phyloP scores from a whole-genome alignment of 92 coral and sea anemone species.

The Virgularia gustaviana region DNA sequence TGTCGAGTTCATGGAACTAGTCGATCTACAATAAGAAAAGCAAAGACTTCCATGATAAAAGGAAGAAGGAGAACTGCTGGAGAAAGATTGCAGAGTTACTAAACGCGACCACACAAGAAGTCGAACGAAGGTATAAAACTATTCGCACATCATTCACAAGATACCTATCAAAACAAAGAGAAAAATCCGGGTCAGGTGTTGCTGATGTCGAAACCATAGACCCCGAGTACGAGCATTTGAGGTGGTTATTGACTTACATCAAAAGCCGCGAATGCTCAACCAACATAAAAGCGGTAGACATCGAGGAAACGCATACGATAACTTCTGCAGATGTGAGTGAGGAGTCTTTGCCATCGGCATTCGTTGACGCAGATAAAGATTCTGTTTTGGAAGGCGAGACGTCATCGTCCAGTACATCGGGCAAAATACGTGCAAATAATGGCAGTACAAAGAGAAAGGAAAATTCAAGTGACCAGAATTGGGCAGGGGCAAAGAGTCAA shows the following conservation, averaged over 20 bases:
- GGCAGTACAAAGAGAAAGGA: too few species aligned
- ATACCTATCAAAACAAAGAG: constrained; percentile 34
- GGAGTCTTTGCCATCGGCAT: neutral
- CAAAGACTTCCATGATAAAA: constrained; percentile 33
- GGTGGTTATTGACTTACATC: neutral
- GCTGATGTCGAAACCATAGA: neutral
- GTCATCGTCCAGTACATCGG: too few species aligned
- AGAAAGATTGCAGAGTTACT: constrained; percentile 39
- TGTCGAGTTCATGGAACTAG: constrained; percentile 1
- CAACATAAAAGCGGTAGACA: neutral
- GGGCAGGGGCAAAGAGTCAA: too few species aligned
- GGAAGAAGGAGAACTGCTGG: constrained; percentile 46
- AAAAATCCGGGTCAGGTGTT: too few species aligned
- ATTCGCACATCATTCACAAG: constrained; percentile 35
- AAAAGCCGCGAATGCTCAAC: neutral
- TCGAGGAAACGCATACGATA: neutral
- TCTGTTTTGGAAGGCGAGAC: too few species aligned
- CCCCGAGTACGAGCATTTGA: neutral
- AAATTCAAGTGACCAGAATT: too few species aligned
- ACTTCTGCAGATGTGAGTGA: neutral
- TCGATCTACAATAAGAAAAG: constrained; percentile 39
- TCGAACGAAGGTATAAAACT: constrained; percentile 29
- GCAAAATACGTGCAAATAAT: too few species aligned
- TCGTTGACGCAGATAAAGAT: too few species aligned
- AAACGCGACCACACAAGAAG: constrained; percentile 26